Conservation (phyloP, 1,140 invertebrate species). For the Phthorimaea operculella region DNA sequence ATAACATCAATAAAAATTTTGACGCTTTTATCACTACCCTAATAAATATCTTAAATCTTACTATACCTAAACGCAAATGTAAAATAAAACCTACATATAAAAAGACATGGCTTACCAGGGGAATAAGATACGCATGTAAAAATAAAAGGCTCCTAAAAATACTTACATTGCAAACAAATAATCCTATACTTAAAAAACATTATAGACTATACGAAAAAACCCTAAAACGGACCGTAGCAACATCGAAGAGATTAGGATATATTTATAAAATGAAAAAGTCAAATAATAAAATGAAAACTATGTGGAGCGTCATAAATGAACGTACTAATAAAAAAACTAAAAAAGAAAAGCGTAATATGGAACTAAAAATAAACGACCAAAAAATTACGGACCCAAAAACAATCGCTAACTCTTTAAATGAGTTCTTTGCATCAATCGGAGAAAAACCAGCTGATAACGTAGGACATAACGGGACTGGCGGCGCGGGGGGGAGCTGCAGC, state of each 20-base stretch:
- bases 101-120: neutral
- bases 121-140: neutral
- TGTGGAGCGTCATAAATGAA: conserved; percentile 3
- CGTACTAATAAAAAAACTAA: neutral
- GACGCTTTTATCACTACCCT: neutral
- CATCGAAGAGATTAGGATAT: neutral
- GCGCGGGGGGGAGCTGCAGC: too few species aligned
- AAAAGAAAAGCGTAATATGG: neutral
- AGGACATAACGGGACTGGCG: too few species aligned
- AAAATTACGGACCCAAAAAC: neutral
- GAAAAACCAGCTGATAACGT: neutral
- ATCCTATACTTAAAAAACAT: neutral
- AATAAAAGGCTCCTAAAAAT: conserved; percentile 1
- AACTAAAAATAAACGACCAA: conserved; percentile 2
- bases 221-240: neutral
- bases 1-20: conserved; percentile 3
- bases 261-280: neutral
- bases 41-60: conserved; percentile 2
- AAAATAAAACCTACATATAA: neutral
- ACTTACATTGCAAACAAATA: neutral
- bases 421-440: neutral
- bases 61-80: neutral
- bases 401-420: neutral
- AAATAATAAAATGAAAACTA: conserved; percentile 5
- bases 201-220: conserved; percentile 1